Percentiles rank a stretch among this genome's conserved stretches.
phyloP scores from a whole-genome alignment of 1,140 invertebrate species.

The Drosophila navojoa region DNA sequence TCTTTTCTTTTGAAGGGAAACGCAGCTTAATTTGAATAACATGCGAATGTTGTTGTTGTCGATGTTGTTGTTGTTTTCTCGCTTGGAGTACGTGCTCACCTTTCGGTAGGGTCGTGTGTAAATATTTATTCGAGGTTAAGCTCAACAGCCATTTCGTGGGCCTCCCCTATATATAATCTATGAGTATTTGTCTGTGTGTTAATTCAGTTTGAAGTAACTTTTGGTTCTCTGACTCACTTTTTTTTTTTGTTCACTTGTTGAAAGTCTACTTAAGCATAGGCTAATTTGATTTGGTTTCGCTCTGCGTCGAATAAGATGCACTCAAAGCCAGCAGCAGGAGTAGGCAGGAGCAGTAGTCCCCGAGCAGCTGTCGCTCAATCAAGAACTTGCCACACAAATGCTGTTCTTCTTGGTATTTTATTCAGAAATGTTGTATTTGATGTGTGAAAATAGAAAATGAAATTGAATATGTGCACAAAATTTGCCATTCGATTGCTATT shows the following conservation, averaged over 20 bases:
- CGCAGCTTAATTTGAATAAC: constrained; percentile 64
- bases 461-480: too few relatives aligned
- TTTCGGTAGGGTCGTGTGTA: constrained; percentile 44
- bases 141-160: constrained; percentile 47
- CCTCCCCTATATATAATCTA: constrained; percentile 12
- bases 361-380: not conserved
- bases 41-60: constrained; percentile 30
- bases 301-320: not conserved
- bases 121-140: constrained; percentile 71
- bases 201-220: constrained; percentile 69
- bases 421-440: too few relatives aligned
- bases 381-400: not conserved
- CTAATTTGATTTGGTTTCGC: constrained; percentile 17
- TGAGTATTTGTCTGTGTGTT: constrained; percentile 39
- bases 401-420: too few relatives aligned
- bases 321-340: not conserved
- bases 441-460: too few relatives aligned
- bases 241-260: constrained; percentile 5
- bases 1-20: not conserved
- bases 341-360: not conserved
- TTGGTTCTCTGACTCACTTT: not conserved
- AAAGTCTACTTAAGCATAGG: constrained; percentile 12
- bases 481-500: too few relatives aligned
- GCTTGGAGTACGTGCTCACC: constrained; percentile 46
- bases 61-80: constrained; percentile 14